Evolutionary conservation across 2,888 invertebrate genomes (phyloP), one percentile per base, ranked within the genome.

Genomic region (Drosophila recens): DNA sequence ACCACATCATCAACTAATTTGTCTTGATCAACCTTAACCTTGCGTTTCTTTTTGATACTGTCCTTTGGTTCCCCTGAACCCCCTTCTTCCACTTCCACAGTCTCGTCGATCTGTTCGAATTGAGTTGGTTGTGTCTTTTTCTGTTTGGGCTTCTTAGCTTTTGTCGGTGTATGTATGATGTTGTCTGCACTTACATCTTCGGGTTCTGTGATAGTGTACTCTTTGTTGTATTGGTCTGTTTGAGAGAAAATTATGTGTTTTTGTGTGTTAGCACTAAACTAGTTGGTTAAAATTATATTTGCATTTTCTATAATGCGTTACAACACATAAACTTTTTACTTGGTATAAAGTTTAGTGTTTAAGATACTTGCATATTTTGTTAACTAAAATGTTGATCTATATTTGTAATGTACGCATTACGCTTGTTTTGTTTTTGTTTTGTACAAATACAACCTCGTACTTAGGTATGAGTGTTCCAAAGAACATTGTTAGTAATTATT

Each of bases 201-300:
- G 74, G 92, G 92, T 90, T 92, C 92, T 85, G 89, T 92, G 84
- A 92, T 92, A 79, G 92, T 92, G 92, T 91, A 91, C 70, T 89
- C 87, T 90, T 90, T 91, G 91, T 83, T 90, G 90, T 90, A 89
- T 84, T 88, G 86, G 87, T 91, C 91, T 91, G 90, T 88, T 80
- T 90, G 72, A 87, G 77, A 86, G 79, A 90, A 82, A 88, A 84
- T 90, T 79, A 69, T 81, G 80, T 82, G 73, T 84, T 63, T 80
- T 63, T 80, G 72, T 82, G 87, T 87, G 88, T 87, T 87, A 87
- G 85, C 70, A 68, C 82, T 89, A 86, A 86, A 82, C 88, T 82
- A 86, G 53, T 83, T 79, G 69, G 75, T 82, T 86, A 79, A 59
- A 75, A 62, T 72, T 87, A 86, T 86, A 76, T 85, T 85, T 85